Base-by-base conservation (phyloP, 2,797 vertebrate species). In the Gambelia wislizenii region DNA sequence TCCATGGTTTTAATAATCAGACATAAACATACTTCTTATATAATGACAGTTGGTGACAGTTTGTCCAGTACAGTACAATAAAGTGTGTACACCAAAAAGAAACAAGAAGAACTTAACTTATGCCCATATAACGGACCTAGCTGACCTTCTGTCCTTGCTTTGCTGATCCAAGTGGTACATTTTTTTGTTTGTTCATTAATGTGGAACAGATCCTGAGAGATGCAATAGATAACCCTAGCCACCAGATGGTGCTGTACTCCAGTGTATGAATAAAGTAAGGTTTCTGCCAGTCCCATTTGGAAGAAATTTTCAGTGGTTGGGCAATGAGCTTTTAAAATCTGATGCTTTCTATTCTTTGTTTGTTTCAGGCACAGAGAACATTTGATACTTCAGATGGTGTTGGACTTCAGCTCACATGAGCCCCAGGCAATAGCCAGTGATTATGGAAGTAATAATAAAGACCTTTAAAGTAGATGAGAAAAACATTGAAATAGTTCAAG, bases 231-330 rank as follows among this genome's bases (percentile, higher is more conserved):
- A 84, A 36, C 36, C 12, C 70, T 82, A 6, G 20, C 94, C 96
- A 78, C 92, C 83, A 95, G 96, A 91, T 96, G 95, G 95, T 89
- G 94, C 92, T 95, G 84, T 92, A 91, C 94, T 85, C 86, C 94
- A 1, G 90, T 78, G 12, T 86, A 91, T 91, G 14, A 82, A 47
- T 69, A 70, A 61, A 33, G 36, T 16, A 72, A 83, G 18, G 36
- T 33, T 14, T 86, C 33, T 54, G 27, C 6, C 16, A n/a, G 10
- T 64, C 1, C 2, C 36, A 22, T 49, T 82, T 82, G 4, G 30
- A 18, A 44, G 33, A 14, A 0, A 52, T 6, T 72, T 44, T 14
- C 14, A 36, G 4, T 33, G 33, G 39, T 16, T 75, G 8, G 30
- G 12, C 75, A 22, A 69, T 69, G 61, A 54, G 47, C n/a, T 6